These are phyloP conservation scores for Graptemys geographica DNA, from an alignment of 2,797 vertebrate genomes.

Conservation along the genomic window DNA sequence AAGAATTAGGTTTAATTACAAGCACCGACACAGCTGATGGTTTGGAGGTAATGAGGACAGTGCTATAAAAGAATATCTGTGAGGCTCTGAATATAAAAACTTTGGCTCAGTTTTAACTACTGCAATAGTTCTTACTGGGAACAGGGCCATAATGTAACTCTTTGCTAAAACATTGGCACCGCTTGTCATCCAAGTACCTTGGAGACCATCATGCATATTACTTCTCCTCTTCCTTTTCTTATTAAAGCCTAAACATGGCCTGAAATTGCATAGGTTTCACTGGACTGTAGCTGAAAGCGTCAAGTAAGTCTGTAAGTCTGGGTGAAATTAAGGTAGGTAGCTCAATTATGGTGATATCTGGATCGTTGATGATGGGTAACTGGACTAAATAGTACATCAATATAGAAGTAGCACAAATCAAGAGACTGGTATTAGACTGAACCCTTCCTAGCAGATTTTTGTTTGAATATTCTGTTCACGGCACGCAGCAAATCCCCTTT, in stretches of 20 bases:
- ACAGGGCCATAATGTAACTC: not conserved
- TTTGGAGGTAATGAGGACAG: not conserved
- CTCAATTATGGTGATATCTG: not conserved
- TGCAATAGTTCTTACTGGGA: not conserved
- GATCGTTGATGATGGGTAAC: not conserved
- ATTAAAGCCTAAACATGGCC: not conserved
- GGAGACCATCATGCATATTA: not conserved
- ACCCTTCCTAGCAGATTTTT: not conserved
- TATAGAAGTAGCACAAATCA: not conserved
- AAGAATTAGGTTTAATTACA: not conserved
- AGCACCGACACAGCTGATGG: not conserved
- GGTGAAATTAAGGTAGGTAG: not conserved
- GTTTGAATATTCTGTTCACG: not conserved
- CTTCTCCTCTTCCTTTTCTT: not conserved
- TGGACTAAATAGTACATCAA: fast-evolving
- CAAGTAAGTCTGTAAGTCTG: constrained; percentile 7
- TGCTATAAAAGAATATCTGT: not conserved
- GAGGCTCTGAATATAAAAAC: not conserved
- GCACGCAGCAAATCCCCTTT: not conserved
- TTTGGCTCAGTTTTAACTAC: not conserved
- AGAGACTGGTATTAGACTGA: not conserved
- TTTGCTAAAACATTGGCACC: not conserved
- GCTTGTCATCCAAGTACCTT: not conserved
- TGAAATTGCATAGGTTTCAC: not conserved
- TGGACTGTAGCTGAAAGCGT: constrained; percentile 23